These are phyloP conservation scores for Mus spicilegus DNA, from an alignment of 2,113 vertebrate genomes.

Conservation along the genomic window DNA sequence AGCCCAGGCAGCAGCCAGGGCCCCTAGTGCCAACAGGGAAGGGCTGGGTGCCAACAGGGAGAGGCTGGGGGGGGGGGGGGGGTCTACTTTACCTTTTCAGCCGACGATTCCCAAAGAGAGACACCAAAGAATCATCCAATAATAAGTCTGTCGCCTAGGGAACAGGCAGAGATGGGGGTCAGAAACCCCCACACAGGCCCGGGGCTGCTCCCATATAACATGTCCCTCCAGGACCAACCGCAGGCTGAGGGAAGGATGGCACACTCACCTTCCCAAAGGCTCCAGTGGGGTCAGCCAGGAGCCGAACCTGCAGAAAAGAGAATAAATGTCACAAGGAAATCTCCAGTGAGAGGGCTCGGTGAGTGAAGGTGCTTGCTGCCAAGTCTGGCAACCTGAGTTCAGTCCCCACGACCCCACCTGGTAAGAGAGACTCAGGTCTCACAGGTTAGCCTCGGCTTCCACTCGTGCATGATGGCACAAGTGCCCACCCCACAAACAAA, in stretches of 20 bases:
- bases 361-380: background rate
- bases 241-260: accelerated
- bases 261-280: conserved; percentile 90
- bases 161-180: background rate
- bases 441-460: background rate
- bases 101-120: conserved; percentile 90
- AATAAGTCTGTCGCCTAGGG: conserved; percentile 90
- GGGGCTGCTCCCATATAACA: background rate
- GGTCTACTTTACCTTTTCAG: conserved; percentile 89
- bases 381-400: background rate
- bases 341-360: background rate
- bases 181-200: background rate
- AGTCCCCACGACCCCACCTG: background rate
- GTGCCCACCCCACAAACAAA: background rate
- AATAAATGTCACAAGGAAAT: background rate
- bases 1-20: background rate
- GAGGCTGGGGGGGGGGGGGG: background rate
- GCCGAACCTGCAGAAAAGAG: conserved; percentile 87
- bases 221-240: background rate
- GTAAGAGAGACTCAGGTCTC: background rate
- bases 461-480: background rate
- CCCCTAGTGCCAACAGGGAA: background rate
- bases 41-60: background rate
- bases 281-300: conserved; percentile 93
- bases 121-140: conserved; percentile 88